These are phyloP conservation scores for Sibirionetta formosa DNA, from an alignment of 2,797 vertebrate genomes.

Conservation along the genomic window DNA sequence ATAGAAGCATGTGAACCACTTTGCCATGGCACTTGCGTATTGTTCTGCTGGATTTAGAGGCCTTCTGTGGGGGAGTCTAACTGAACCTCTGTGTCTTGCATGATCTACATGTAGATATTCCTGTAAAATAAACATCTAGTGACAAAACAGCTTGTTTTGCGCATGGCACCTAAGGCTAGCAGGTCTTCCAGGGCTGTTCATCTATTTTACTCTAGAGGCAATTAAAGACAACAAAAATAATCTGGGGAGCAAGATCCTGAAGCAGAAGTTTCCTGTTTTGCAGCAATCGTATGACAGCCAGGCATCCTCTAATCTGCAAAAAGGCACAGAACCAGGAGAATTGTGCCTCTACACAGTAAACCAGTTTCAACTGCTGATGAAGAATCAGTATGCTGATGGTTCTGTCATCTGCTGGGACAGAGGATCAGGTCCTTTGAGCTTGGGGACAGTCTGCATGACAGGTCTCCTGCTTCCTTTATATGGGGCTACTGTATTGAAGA, in stretches of 20 bases:
- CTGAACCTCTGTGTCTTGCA: neutral
- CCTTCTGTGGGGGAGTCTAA: neutral
- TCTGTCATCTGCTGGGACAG: neutral
- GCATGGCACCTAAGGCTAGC: neutral
- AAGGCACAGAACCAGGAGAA: neutral
- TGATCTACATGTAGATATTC: neutral
- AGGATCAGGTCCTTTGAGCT: neutral
- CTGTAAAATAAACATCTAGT: neutral
- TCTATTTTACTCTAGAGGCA: neutral
- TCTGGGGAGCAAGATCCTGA: neutral
- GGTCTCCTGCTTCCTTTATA: neutral
- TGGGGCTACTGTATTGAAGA: neutral
- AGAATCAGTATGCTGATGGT: neutral
- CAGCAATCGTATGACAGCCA: neutral
- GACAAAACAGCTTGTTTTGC: neutral
- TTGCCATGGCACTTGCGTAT: neutral
- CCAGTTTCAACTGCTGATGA: neutral
- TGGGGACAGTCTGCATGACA: neutral
- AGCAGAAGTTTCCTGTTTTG: neutral
- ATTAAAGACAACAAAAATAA: neutral
- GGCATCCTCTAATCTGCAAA: neutral
- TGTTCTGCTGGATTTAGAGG: neutral
- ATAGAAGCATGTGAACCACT: neutral
- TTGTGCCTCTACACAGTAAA: neutral
- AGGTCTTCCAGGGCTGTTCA: neutral